These are phyloP conservation scores for Cossypha caffra DNA, from an alignment of 2,797 vertebrate genomes.

Conservation along the genomic window DNA sequence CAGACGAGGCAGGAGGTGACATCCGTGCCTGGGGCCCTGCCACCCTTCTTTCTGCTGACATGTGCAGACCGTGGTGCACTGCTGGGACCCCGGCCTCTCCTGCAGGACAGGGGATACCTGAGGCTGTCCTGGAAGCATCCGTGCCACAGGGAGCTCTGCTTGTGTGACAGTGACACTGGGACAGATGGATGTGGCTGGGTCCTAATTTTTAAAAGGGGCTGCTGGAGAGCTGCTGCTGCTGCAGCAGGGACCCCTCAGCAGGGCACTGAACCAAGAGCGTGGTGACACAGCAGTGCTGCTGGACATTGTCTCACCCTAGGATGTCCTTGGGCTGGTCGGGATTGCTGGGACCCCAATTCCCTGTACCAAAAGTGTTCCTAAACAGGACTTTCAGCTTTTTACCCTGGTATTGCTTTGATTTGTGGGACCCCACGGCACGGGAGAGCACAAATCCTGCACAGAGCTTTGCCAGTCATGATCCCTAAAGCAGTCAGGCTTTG, in stretches of 20 bases:
- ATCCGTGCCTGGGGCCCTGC: neutral
- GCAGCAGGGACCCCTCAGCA: neutral
- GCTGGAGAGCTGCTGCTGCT: neutral
- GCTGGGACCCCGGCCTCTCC: neutral
- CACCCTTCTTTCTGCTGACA: neutral
- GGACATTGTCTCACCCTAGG: neutral
- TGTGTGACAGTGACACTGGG: neutral
- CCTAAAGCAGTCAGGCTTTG: neutral
- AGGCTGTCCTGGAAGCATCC: neutral
- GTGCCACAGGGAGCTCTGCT: neutral
- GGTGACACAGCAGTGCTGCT: rapidly evolving
- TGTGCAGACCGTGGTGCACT: neutral
- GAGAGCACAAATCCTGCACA: neutral
- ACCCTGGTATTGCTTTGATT: neutral
- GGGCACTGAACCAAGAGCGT: rapidly evolving
- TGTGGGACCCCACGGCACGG: neutral
- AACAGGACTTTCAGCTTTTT: constrained; percentile 14
- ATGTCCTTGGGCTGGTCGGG: neutral
- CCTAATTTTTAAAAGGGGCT: neutral
- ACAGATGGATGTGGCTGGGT: neutral
- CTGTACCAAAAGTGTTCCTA: neutral
- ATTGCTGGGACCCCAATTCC: neutral
- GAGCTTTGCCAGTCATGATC: rapidly evolving
- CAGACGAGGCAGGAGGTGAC: neutral
- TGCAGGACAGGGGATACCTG: neutral